phyloP scores from a whole-genome alignment of 2,888 invertebrate genomes.

The Linnaemya tessellans region DNA sequence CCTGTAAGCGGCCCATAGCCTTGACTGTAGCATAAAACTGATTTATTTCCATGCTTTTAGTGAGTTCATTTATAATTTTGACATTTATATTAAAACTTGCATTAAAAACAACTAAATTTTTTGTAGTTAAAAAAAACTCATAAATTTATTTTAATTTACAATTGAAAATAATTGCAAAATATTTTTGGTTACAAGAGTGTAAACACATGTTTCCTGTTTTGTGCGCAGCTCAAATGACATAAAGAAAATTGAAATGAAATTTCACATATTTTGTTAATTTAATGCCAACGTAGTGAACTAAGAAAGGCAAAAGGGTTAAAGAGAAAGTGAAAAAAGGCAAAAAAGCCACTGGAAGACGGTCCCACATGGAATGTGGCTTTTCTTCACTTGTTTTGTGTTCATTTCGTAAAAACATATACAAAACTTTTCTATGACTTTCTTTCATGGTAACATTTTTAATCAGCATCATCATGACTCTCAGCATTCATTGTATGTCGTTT shows the following conservation, averaged over 20 bases:
- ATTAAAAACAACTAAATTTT: background rate
- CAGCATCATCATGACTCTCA: slow-evolving; percentile 18
- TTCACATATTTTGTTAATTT: slow-evolving; percentile 18
- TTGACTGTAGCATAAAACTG: too few species aligned
- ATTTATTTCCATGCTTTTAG: too few species aligned
- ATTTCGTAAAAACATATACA: background rate
- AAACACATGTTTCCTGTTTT: background rate
- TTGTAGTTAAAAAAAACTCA: background rate
- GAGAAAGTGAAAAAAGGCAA: slow-evolving; percentile 63
- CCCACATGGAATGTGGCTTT: slow-evolving; percentile 46
- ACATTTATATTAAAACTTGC: too few species aligned
- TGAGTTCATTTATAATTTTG: too few species aligned
- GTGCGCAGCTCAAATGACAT: background rate
- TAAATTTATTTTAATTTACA: too few species aligned
- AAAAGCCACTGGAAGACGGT: slow-evolving; percentile 9
- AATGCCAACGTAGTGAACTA: slow-evolving; percentile 16
- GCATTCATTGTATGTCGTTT: background rate
- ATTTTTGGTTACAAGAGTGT: background rate
- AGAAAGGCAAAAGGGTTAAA: slow-evolving; percentile 48
- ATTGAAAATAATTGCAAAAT: background rate
- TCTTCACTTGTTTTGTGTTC: background rate
- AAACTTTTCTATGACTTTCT: slow-evolving; percentile 7
- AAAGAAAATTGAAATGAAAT: slow-evolving; percentile 14
- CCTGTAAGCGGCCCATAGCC: too few species aligned
- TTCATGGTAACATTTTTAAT: slow-evolving; percentile 18